Evolutionary conservation across 2,797 vertebrate genomes (phyloP), one percentile per base, ranked within the genome.

Genomic region (Tenualosa ilisha): DNA sequence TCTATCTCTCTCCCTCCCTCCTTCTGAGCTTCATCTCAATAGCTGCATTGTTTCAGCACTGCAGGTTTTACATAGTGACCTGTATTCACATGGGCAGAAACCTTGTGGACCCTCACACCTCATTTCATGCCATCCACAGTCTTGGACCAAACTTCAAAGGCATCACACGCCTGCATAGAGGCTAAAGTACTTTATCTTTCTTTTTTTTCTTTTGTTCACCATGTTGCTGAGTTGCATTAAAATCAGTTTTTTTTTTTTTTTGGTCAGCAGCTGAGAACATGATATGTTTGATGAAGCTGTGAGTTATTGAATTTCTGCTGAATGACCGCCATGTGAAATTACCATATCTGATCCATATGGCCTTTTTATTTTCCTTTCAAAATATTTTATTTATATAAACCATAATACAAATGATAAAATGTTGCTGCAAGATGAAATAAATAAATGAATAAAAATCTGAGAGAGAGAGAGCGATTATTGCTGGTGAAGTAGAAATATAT

Each of bases 271-370:
- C 26, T 68, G 65, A 68, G 9, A 68, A 68, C 13, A 11, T 68
- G 26, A 68, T 68, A 68, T 37, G 26, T 37, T 37, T 68, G 26
- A 12, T 2, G 24, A 1, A 26, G 2, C n/a, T n/a, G 65, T 31
- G 65, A 11, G 24, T 68, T 68, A 68, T 68, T 68, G 65, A 31
- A 68, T 68, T 68, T 68, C 26, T 37, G 26, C 65, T 37, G 65
- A 68, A 68, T 68, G 61, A 65, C 61, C n/a, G 61, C 8, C n/a
- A 65, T 26, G 24, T 65, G n/a, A 65, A 65, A 65, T 65, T 26
- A 68, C 65, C 65, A 31, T 68, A 68, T 68, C 65, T 68, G 24
- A 15, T 68, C 65, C 65, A 0, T 9, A 37, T 12, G 24, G 9
- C 65, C 65, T 26, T 68, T 68, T 26, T 31, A 31, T 68, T 68